These are phyloP conservation scores for Eriocheir sinensis DNA, from an alignment of 1,140 invertebrate genomes.

Conservation along the genomic window DNA sequence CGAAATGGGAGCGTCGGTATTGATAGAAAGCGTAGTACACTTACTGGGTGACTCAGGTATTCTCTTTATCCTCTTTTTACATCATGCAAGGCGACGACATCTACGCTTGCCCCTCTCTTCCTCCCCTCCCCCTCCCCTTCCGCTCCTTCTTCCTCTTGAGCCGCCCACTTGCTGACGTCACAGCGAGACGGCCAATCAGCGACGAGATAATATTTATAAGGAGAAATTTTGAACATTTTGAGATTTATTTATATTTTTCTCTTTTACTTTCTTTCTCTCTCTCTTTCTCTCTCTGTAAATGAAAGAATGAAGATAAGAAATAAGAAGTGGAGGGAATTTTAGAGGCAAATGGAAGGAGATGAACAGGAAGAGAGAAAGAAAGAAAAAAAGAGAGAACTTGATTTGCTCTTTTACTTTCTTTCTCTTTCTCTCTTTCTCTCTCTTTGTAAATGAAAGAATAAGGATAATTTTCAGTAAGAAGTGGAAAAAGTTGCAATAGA, in stretches of 20 bases:
- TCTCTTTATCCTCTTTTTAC: neutral
- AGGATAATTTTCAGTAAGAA: no score
- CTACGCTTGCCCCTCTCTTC: neutral
- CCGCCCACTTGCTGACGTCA: neutral
- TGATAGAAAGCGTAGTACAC: neutral
- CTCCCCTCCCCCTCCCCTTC: neutral
- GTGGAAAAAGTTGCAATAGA: no score
- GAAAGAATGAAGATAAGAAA: no score
- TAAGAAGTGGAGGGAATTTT: no score
- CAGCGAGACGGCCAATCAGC: neutral
- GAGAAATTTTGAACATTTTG: no score
- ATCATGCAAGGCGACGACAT: constrained; percentile 21
- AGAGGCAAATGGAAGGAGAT: no score
- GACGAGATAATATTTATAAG: no score
- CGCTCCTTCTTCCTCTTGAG: neutral
- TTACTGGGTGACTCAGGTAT: neutral
- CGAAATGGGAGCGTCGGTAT: neutral
- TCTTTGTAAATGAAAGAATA: no score
- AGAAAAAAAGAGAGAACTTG: no score
- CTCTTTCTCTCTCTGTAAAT: neutral
- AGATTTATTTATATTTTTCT: neutral
- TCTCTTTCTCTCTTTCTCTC: neutral
- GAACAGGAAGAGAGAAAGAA: no score
- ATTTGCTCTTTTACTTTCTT: no score
- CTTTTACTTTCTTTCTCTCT: neutral